Base-by-base conservation (phyloP, 2,113 vertebrate species). In the Gasterosteus nipponicus region DNA sequence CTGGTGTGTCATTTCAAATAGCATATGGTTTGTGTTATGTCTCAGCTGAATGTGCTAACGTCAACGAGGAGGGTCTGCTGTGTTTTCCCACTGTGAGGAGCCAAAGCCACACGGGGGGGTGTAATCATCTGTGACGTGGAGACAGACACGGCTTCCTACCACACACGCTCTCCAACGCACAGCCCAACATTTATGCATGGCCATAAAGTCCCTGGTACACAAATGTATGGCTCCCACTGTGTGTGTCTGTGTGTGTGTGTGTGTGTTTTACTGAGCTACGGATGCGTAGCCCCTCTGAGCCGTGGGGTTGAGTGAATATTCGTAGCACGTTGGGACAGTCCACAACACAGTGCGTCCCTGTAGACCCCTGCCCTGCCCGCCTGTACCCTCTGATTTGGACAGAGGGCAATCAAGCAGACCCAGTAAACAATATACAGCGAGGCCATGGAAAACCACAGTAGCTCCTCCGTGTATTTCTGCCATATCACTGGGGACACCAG, bases 121-220 rank as follows among this genome's bases (percentile, higher is more conserved):
- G 94, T 96, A 96, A 96, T 97, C 96, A 96, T 93, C 93, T 95
- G 95, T 95, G 95, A 96, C 95, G 95, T 93, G 91, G 91, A 94
- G 93, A 95, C 93, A 94, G 92, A 94, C 92, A 91, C 93, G 92
- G 92, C 92, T 93, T 83, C 79, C 75, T 65, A 79, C 79, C 78
- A 69, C 77, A 77, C 66, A 75, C 61, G 69, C 83, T 54, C 70
- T 75, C 26, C 73, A 60, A 73, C 44, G 78, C 81, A 82, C 82
- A 78, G 59, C 68, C 47, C 62, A 38, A 77, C 81, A 89, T 87
- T 85, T 86, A 86, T 84, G 78, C 49, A 39, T 22, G 49, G 72
- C 85, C 80, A 81, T 78, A 80, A 61, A 54, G 77, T 91, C 89
- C 87, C 91, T 62, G 41, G 81, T 79, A 89, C 60, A 77, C 82